Conservation (phyloP, 1,140 invertebrate genomes). For the Phymastichus coffea region DNA sequence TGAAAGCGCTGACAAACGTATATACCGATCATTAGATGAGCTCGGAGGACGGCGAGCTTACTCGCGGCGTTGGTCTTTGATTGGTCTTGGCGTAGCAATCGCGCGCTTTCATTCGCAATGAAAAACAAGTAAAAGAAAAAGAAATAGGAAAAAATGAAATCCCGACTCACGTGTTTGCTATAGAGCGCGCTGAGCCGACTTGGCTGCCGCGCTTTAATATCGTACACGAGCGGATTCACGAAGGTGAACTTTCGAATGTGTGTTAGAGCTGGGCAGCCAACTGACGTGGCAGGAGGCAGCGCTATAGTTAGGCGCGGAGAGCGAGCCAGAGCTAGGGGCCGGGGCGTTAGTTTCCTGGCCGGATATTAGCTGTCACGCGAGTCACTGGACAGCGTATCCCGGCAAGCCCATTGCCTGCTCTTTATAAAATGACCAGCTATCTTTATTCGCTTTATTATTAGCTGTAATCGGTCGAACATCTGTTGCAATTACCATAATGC, state of each 20-base stretch:
- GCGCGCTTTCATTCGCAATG: not conserved
- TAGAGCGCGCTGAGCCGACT: not conserved
- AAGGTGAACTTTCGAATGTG: not conserved
- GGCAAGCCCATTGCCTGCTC: not conserved
- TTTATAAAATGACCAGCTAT: too few relatives aligned
- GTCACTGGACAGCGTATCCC: conserved; percentile 48
- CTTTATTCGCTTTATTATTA: too few relatives aligned
- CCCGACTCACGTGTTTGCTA: too few relatives aligned
- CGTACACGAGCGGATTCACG: not conserved
- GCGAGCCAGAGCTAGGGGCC: conserved; percentile 26
- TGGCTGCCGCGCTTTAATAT: conserved; percentile 13
- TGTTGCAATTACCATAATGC: too few relatives aligned
- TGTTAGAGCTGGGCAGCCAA: not conserved
- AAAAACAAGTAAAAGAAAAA: conserved; percentile 3
- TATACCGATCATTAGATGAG: too few relatives aligned
- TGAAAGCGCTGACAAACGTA: too few relatives aligned
- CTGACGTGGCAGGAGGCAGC: too few relatives aligned
- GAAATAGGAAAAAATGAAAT: not conserved
- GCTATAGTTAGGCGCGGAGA: too few relatives aligned
- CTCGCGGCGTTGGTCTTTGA: too few relatives aligned
- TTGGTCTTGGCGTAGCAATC: not conserved
- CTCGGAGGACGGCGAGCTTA: too few relatives aligned
- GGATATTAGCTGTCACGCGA: conserved; percentile 58
- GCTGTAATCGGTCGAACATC: too few relatives aligned
- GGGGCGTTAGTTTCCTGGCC: conserved; percentile 54